Conservation (phyloP, 2,113 vertebrate species). For the Mormyrus iriodes region DNA sequence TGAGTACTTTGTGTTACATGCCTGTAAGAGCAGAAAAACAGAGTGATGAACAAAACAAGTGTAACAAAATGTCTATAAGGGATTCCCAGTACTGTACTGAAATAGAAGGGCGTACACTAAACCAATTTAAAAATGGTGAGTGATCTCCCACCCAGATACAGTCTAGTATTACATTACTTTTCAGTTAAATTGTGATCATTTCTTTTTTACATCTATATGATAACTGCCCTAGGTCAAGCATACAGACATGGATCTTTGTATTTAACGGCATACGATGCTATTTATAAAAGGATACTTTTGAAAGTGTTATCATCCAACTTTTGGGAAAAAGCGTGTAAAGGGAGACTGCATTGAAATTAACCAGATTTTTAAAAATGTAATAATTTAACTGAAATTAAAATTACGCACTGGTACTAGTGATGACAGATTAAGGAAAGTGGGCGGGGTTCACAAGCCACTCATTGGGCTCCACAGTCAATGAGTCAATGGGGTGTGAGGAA, state of each 20-base stretch:
- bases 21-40: conserved; percentile 25
- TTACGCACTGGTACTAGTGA: not conserved
- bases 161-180: not conserved
- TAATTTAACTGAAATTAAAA: not conserved
- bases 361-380: not conserved
- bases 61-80: not conserved
- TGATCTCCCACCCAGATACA: not conserved
- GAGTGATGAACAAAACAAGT: not conserved
- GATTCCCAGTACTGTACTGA: not conserved
- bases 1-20: conserved; percentile 49
- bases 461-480: not conserved
- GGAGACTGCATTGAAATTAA: not conserved
- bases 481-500: no score
- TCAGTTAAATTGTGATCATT: not conserved
- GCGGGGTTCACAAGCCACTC: not conserved
- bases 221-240: not conserved
- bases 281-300: not conserved
- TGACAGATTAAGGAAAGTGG: not conserved
- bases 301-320: not conserved
- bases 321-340: not conserved
- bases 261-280: not conserved
- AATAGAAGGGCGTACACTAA: not conserved
- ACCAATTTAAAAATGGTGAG: not conserved
- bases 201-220: not conserved
- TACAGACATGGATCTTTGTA: not conserved